Base-by-base conservation (phyloP, 2,113 vertebrate species). In the Sylvilagus bachmani region DNA sequence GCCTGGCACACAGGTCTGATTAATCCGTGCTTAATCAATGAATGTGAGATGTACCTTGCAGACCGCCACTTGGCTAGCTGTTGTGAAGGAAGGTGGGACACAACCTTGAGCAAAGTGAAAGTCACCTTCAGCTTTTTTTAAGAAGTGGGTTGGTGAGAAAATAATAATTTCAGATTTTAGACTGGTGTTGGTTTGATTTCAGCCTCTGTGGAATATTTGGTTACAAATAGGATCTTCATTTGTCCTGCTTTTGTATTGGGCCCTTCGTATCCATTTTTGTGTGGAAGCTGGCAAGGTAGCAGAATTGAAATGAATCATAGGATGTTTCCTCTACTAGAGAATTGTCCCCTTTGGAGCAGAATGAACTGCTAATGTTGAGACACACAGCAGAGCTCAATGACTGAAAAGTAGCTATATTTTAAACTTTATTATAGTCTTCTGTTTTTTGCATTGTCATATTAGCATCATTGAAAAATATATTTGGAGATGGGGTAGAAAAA, bases 171-270 rank as follows among this genome's bases (percentile, higher is more conserved):
- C 13, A 10, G 36, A 73, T 62, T 92, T 89, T 89, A 75, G 66
- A 38, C 0, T 33, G 13, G 38, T 74, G 27, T 51, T 88, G 58
- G 36, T 73, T 94, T 92, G 21, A 69, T 85, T 80, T 89, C n/a
- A 8, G 51, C 49, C 27, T 89, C 92, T 38, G 9, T 62, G 38
- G 17, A 73, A 67, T 12, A 69, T 29, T 16, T 84, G 38, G 61
- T 93, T 49, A 36, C 51, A 89, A 55, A 58, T 36, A 62, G 55
- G 36, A 36, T 88, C 84, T 44, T 91, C 58, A 84, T 84, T 83
- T 84, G 12, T 91, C 27, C 66, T 93, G 71, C 24, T 51, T 82
- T 90, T 77, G 36, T 73, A 31, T 84, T 3, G 10, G 61, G 16
- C 19, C 61, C 67, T 79, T 91, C 21, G 44, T 67, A 75, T 74